Evolutionary conservation across 2,888 invertebrate species (phyloP).

Genomic region (Cheilosia variabilis): DNA sequence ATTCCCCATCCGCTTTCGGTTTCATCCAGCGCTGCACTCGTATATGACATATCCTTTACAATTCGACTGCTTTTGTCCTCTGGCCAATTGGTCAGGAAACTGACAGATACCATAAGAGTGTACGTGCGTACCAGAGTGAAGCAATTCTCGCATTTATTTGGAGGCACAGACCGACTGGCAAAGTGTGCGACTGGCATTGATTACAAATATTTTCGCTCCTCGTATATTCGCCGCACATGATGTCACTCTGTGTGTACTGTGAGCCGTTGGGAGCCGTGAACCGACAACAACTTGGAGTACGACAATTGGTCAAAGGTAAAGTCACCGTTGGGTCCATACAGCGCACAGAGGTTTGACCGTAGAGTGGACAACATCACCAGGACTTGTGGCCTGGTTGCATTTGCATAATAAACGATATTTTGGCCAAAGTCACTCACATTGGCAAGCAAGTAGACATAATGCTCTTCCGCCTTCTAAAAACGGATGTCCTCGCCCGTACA

Average conservation of each 20-base stretch:
- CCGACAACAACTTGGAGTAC: constrained; percentile 36
- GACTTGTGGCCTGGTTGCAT: constrained; percentile 57
- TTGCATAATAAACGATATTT: constrained; percentile 76
- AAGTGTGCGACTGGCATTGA: constrained; percentile 64
- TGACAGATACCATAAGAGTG: constrained; percentile 38
- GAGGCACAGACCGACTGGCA: constrained; percentile 21
- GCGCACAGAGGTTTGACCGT: not conserved
- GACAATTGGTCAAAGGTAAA: constrained; percentile 43
- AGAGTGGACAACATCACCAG: constrained; percentile 23
- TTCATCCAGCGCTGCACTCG: constrained; percentile 36
- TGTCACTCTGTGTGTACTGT: not conserved
- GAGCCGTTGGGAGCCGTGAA: not conserved
- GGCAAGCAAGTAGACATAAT: constrained; percentile 78
- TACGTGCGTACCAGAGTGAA: constrained; percentile 23
- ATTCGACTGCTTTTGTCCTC: constrained; percentile 67
- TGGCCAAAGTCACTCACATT: constrained; percentile 72
- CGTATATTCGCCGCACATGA: constrained; percentile 24
- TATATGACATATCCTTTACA: constrained; percentile 68
- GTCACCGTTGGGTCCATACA: constrained; percentile 10
- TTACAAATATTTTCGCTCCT: constrained; percentile 67
- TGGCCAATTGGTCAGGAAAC: constrained; percentile 72
- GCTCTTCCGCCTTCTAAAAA: constrained; percentile 81
- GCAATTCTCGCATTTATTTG: constrained; percentile 41
- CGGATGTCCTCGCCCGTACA: constrained; percentile 83
- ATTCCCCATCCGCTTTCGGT: constrained; percentile 60